Evolutionary conservation across 2,888 invertebrate species (phyloP).

Genomic region (Taenaris catops): DNA sequence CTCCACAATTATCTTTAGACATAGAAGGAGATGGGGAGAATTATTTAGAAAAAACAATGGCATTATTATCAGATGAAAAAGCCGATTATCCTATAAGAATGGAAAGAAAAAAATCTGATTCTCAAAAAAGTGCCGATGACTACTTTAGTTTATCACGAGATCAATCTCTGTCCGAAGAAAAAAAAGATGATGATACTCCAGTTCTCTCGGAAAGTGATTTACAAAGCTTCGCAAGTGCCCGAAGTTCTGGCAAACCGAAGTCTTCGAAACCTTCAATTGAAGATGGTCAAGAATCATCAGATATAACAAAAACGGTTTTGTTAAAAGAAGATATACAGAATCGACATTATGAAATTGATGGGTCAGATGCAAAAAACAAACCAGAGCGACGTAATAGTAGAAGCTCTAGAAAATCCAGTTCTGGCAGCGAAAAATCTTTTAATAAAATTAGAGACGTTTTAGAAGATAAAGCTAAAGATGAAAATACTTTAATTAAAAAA

Average conservation of each 20-base stretch:
- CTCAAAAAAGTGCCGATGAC: slow-evolving; percentile 80
- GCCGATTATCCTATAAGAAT: slow-evolving; percentile 78
- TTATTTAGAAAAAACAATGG: slow-evolving; percentile 72
- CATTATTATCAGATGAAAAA: slow-evolving; percentile 67
- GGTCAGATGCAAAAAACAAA: slow-evolving; percentile 36
- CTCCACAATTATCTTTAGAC: slow-evolving; percentile 65
- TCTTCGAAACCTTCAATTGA: slow-evolving; percentile 47
- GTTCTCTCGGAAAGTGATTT: slow-evolving; percentile 79
- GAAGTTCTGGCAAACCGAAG: slow-evolving; percentile 74
- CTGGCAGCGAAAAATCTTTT: slow-evolving; percentile 71
- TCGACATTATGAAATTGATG: slow-evolving; percentile 28
- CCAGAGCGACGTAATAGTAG: slow-evolving; percentile 61
- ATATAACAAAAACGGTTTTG: slow-evolving; percentile 44
- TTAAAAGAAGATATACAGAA: slow-evolving; percentile 47
- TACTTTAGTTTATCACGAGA: slow-evolving; percentile 83
- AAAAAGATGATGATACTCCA: slow-evolving; percentile 81
- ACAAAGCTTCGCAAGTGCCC: slow-evolving; percentile 84
- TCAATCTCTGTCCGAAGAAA: slow-evolving; percentile 80
- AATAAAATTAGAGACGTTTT: slow-evolving; percentile 44
- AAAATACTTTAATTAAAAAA: slow-evolving; percentile 13
- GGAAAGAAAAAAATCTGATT: slow-evolving; percentile 83
- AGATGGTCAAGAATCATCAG: slow-evolving; percentile 51
- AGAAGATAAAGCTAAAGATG: slow-evolving; percentile 28
- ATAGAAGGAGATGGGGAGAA: slow-evolving; percentile 75
- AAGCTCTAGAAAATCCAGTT: slow-evolving; percentile 61